A percentile compares a stretch with the other conserved stretches of the same genome.
phyloP scores from a whole-genome alignment of 2,888 invertebrate species.

The Aspidiotus destructor region DNA sequence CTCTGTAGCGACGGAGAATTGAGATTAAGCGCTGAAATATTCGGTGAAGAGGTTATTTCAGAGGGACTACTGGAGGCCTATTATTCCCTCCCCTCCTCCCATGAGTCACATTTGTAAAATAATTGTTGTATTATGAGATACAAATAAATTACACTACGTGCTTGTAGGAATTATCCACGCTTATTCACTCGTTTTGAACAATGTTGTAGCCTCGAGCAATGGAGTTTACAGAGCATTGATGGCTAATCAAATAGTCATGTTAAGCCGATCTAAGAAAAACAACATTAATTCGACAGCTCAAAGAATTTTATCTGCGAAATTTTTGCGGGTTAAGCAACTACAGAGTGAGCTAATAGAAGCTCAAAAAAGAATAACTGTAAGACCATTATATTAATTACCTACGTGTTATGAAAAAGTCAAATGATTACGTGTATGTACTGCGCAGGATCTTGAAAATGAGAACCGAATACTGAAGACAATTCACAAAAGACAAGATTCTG shows the following conservation, averaged over 20 bases:
- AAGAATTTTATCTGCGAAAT: slow-evolving; percentile 24
- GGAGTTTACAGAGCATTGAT: slow-evolving; percentile 13
- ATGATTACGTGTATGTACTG: neutral
- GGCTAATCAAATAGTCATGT: slow-evolving; percentile 5
- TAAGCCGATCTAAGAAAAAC: slow-evolving; percentile 17
- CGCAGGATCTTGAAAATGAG: slow-evolving; percentile 58
- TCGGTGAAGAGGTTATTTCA: no score
- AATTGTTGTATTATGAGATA: no score
- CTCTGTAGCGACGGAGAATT: no score
- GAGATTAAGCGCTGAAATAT: no score
- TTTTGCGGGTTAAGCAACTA: slow-evolving; percentile 21
- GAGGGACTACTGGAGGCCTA: no score
- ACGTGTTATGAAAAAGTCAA: slow-evolving; percentile 1
- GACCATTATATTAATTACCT: neutral
- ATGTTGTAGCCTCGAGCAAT: neutral
- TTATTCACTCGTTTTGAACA: neutral
- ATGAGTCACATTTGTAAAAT: no score
- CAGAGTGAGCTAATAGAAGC: slow-evolving; percentile 25
- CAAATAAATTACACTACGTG: no score
- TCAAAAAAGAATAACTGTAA: slow-evolving; percentile 22
- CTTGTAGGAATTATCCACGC: neutral
- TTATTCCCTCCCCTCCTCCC: no score
- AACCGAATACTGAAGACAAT: slow-evolving; percentile 64
- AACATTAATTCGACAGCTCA: slow-evolving; percentile 10
- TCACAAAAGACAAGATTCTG: slow-evolving; percentile 70